Evolutionary conservation across 2,113 vertebrate genomes (phyloP).

Genomic region (Plestiodon gilberti): DNA sequence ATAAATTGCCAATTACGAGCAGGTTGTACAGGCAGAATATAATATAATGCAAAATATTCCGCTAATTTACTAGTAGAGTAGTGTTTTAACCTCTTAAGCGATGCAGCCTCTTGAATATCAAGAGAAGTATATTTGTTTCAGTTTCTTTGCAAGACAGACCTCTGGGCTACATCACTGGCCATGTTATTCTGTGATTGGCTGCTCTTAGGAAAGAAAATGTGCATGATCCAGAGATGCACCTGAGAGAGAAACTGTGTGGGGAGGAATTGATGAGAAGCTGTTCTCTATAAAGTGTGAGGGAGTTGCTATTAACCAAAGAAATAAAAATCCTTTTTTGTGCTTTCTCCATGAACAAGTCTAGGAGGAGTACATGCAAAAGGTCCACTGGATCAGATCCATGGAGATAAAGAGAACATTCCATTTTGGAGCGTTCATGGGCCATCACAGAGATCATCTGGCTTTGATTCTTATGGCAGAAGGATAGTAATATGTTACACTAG

Average conservation of each 20-base stretch:
- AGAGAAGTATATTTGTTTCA: conserved; percentile 27
- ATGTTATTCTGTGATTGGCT: background rate
- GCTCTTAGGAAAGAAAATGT: background rate
- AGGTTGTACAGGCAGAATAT: conserved; percentile 27
- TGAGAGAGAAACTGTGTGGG: background rate
- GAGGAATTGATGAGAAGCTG: background rate
- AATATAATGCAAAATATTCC: conserved; percentile 44
- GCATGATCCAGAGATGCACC: background rate
- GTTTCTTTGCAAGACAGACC: conserved; percentile 48
- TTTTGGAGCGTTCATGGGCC: background rate
- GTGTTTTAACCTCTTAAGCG: conserved; percentile 43
- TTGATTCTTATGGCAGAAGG: background rate
- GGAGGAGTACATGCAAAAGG: background rate
- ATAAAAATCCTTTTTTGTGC: background rate
- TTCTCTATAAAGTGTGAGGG: background rate
- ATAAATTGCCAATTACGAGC: conserved; percentile 48
- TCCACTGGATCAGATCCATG: background rate
- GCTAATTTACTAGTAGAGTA: conserved; percentile 25
- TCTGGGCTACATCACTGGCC: conserved; percentile 1
- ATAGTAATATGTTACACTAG: background rate
- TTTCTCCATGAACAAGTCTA: too few species aligned
- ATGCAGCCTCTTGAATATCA: conserved; percentile 38
- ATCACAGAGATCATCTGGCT: background rate
- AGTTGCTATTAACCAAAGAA: background rate
- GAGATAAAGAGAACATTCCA: background rate